Percentiles rank a stretch among this genome's conserved stretches.
Conservation (phyloP, 2,888 invertebrate species). For the Polydesmus complanatus region DNA sequence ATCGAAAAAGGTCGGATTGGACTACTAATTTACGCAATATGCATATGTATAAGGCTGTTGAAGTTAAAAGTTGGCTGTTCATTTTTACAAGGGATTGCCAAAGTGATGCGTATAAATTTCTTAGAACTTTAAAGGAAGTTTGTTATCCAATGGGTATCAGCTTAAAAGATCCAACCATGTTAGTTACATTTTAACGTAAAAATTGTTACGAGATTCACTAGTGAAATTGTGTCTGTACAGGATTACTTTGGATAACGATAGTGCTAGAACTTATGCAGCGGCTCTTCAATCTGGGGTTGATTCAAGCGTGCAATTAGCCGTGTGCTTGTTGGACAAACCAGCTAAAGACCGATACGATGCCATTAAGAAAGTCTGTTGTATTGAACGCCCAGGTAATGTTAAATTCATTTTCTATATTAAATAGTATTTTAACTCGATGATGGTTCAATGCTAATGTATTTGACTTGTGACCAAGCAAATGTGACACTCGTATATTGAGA, state of each 20-base stretch:
- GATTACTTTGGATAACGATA: background rate
- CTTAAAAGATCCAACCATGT: conserved; percentile 25
- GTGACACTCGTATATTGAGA: background rate
- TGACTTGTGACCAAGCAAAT: background rate
- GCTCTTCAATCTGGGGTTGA: conserved; percentile 22
- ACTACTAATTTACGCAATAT: conserved; percentile 46
- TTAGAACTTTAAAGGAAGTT: conserved; percentile 27
- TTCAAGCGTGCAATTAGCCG: conserved; percentile 30
- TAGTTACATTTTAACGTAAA: background rate
- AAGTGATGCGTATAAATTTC: conserved; percentile 26
- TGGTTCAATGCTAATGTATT: background rate
- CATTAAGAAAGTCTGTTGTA: conserved; percentile 55
- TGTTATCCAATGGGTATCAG: conserved; percentile 32
- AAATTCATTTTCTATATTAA: background rate
- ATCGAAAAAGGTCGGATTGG: conserved; percentile 59
- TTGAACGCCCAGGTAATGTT: conserved; percentile 24
- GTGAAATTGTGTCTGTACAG: background rate
- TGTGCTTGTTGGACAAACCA: conserved; percentile 47
- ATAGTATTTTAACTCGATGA: background rate
- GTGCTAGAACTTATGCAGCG: conserved; percentile 21
- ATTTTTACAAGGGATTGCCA: conserved; percentile 24
- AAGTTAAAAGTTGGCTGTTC: conserved; percentile 29
- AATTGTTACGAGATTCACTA: too few relatives aligned
- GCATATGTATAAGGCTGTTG: conserved; percentile 22
- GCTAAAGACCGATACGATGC: conserved; percentile 64